Percentiles rank a stretch among this genome's conserved stretches.
phyloP scores from a whole-genome alignment of 2,113 vertebrate genomes.

The Garra rufa region DNA sequence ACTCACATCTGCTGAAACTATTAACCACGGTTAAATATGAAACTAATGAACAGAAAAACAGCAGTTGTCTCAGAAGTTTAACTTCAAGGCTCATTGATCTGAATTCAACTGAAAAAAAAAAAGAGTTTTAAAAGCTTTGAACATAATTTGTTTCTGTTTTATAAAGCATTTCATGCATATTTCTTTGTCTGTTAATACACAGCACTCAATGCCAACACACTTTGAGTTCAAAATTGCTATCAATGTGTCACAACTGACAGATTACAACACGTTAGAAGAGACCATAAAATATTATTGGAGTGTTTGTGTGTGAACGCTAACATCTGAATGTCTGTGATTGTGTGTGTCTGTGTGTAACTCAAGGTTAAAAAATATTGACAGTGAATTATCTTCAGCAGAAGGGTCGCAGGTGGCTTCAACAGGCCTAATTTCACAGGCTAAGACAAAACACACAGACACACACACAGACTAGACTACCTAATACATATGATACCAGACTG shows the following conservation, averaged over 20 bases:
- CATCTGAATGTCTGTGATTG: constrained; percentile 6
- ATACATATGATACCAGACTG: not conserved
- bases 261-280: not conserved
- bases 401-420: constrained; percentile 72
- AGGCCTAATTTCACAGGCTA: constrained; percentile 66
- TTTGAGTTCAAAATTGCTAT: not conserved
- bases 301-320: constrained; percentile 4
- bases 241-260: not conserved
- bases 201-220: not conserved
- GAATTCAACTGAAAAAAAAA: not conserved
- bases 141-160: not conserved
- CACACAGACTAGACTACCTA: not conserved
- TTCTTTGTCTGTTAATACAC: not conserved
- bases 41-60: not conserved
- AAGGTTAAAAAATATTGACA: constrained; percentile 79
- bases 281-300: not conserved
- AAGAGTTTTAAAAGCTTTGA: not conserved
- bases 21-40: not conserved
- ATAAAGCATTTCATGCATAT: not conserved
- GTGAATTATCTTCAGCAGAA: constrained; percentile 73
- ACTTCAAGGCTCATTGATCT: not conserved
- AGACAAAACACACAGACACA: constrained; percentile 20
- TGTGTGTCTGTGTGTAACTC: constrained; percentile 43
- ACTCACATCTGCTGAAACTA: not conserved
- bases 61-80: not conserved